A percentile compares a stretch with the other conserved stretches of the same genome.
These are phyloP conservation scores for Callipepla californica DNA, from an alignment of 2,113 vertebrate species.

Conservation along the genomic window DNA sequence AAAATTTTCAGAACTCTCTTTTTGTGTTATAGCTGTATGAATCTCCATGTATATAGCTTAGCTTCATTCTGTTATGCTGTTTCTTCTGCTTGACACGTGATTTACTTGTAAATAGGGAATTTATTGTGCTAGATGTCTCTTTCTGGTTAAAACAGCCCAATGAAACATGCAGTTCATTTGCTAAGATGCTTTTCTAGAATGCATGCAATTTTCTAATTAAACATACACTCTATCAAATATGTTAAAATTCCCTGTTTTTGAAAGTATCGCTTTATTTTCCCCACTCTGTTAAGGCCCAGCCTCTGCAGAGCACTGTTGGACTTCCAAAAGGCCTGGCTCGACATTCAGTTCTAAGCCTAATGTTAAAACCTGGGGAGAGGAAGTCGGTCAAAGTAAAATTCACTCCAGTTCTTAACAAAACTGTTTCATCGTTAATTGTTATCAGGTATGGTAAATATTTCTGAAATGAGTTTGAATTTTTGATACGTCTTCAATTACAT, in stretches of 20 bases:
- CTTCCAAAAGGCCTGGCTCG: slow-evolving; percentile 84
- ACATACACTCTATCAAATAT: neutral
- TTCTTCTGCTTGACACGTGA: neutral
- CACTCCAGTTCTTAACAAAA: slow-evolving; percentile 90
- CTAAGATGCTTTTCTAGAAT: neutral
- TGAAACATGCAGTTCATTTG: too few species aligned
- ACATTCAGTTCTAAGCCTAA: slow-evolving; percentile 87
- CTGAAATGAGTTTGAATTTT: neutral
- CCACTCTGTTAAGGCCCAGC: slow-evolving; percentile 79
- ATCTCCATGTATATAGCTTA: neutral
- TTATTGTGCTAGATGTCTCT: neutral
- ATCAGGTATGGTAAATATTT: slow-evolving; percentile 88
- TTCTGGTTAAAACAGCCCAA: neutral
- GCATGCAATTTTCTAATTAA: neutral
- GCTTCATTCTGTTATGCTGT: neutral
- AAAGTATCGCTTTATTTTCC: neutral
- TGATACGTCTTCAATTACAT: neutral
- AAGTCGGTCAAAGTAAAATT: slow-evolving; percentile 91
- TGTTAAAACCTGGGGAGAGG: slow-evolving; percentile 92
- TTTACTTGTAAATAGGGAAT: neutral
- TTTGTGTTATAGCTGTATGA: neutral
- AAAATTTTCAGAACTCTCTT: neutral
- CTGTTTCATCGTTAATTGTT: slow-evolving; percentile 91
- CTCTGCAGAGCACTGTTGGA: slow-evolving; percentile 83
- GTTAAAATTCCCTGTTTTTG: neutral